phyloP scores from a whole-genome alignment of 2,888 invertebrate species.

The Ramazzottius varieornatus region DNA sequence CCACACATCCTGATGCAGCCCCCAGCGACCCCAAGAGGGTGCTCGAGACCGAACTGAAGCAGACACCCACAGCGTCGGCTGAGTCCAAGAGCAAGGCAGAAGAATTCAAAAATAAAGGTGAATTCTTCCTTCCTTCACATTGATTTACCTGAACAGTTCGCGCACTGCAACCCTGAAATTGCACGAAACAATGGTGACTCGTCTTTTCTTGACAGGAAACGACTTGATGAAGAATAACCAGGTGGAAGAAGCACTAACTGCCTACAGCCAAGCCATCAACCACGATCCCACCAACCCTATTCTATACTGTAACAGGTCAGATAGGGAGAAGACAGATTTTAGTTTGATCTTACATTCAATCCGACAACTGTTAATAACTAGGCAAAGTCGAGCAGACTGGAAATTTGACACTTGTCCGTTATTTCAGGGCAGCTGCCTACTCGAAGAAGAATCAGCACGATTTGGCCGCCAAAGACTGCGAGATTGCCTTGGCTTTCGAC shows the following conservation, averaged over 20 bases:
- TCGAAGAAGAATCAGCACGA: slow-evolving; percentile 60
- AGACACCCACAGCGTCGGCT: background rate
- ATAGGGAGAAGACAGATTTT: no score
- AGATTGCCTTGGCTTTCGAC: slow-evolving; percentile 59
- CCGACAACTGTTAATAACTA: no score
- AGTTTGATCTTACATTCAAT: no score
- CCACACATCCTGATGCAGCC: background rate
- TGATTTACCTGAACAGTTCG: no score
- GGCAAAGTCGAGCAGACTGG: no score
- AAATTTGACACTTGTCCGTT: no score
- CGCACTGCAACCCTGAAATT: no score
- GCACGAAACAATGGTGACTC: no score
- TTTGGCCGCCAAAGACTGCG: slow-evolving; percentile 64
- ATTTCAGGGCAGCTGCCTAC: slow-evolving; percentile 60
- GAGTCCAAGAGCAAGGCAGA: background rate
- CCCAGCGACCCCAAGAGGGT: background rate
- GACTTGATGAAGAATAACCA: slow-evolving; percentile 1
- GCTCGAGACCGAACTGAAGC: background rate
- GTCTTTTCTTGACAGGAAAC: background rate
- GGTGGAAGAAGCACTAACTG: background rate
- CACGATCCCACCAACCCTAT: background rate
- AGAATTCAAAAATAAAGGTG: background rate
- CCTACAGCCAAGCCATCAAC: background rate
- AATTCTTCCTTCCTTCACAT: background rate
- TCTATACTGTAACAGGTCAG: slow-evolving; percentile 1